Conservation (phyloP, 2,113 vertebrate genomes). For the Alosa alosa region DNA sequence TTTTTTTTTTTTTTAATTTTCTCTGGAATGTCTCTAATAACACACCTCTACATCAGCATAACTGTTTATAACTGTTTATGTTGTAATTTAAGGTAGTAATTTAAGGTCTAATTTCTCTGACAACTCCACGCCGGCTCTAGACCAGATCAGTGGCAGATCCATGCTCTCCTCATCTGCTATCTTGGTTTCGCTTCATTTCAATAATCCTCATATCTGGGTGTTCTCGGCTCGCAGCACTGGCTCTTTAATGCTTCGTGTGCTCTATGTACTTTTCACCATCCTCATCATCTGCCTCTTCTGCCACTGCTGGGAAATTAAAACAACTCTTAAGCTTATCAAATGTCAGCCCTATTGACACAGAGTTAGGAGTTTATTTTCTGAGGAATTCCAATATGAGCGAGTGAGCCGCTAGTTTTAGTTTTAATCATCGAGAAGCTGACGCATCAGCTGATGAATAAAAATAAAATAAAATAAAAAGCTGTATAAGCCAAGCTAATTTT, state of each 20-base stretch:
- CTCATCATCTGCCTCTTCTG: conserved; percentile 9
- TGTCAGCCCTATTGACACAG: conserved; percentile 71
- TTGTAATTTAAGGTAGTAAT: conserved; percentile 40
- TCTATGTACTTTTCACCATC: conserved; percentile 38
- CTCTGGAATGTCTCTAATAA: background rate
- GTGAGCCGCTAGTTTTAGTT: conserved; percentile 50
- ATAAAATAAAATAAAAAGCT: conserved; percentile 36
- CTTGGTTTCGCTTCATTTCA: conserved; percentile 46
- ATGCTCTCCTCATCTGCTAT: conserved; percentile 37
- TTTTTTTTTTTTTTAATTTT: background rate
- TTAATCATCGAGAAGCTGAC: conserved; percentile 60
- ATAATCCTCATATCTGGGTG: conserved; percentile 36
- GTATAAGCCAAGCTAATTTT: conserved; percentile 50
- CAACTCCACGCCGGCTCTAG: background rate
- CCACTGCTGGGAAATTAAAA: conserved; percentile 56
- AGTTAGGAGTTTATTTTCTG: conserved; percentile 67
- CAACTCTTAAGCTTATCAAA: conserved; percentile 68
- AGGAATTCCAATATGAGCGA: conserved; percentile 59
- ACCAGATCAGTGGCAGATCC: background rate
- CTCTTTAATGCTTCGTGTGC: conserved; percentile 43
- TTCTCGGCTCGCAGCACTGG: conserved; percentile 40
- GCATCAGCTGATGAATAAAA: conserved; percentile 37
- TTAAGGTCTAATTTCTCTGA: conserved; percentile 48
- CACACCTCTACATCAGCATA: no score
- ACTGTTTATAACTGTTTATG: conserved; percentile 25